Evolutionary conservation across 2,113 vertebrate genomes (phyloP).

Genomic region (Hemicordylus capensis): DNA sequence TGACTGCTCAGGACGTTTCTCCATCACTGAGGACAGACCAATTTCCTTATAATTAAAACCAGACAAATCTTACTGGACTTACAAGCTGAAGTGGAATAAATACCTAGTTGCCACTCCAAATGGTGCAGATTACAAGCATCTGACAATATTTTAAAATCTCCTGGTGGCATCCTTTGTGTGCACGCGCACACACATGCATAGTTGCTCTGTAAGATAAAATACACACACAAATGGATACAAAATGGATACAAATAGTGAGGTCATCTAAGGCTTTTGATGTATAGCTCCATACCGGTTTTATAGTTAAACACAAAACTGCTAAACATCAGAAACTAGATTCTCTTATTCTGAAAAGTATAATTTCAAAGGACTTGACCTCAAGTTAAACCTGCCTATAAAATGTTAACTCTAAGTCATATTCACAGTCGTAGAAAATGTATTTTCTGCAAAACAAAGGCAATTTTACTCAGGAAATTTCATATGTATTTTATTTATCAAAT

Average conservation of each 20-base stretch:
- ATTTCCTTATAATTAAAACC: constrained; percentile 20
- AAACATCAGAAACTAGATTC: neutral
- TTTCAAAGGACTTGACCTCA: neutral
- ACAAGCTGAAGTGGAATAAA: constrained; percentile 30
- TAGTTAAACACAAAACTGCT: neutral
- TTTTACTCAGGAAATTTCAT: neutral
- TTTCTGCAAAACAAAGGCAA: neutral
- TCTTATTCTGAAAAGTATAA: neutral
- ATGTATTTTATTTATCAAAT: neutral
- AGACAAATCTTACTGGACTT: neutral
- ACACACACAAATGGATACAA: neutral
- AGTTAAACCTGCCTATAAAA: neutral
- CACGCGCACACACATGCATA: neutral
- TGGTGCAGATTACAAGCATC: neutral
- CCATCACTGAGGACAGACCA: constrained; percentile 13
- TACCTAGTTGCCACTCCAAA: neutral
- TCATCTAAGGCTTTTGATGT: neutral
- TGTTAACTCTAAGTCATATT: neutral
- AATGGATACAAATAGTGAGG: neutral
- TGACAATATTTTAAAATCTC: neutral
- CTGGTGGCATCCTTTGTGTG: accelerated
- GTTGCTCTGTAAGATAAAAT: constrained; percentile 7
- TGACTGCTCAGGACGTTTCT: constrained; percentile 43
- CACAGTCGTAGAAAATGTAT: too few relatives aligned
- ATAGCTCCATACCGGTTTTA: neutral